Evolutionary conservation across 2,797 vertebrate genomes (phyloP), one percentile per base, ranked within the genome.

Genomic region (Sternarchorhynchus goeldii): DNA sequence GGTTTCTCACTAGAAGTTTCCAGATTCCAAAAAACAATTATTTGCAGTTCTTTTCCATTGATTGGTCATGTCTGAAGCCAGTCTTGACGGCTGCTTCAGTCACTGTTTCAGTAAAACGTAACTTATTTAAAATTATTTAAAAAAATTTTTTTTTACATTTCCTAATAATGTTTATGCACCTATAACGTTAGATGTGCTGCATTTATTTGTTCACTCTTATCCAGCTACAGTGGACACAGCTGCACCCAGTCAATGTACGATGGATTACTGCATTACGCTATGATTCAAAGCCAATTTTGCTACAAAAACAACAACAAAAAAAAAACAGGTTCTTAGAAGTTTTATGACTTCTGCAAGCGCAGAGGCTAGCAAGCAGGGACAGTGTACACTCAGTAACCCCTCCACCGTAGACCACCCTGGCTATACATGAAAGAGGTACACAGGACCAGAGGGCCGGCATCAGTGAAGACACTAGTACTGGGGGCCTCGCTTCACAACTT

Each of bases 281-380:
- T 21, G 21, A 6, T 8, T 66, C 64, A 66, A 34, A 39, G 34
- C 39, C 34, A 39, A 45, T 20, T 3, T 66, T 34, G 39, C 63
- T 36, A 18, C 18, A 65, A 6, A 66, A 10, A 45, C 25, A 25
- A 25, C 25, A 25, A 25, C 25, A 25, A 25, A 65, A 6, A 66
- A 10, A 45, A 66, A 17, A 14, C 18, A 12, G 21, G 20, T 67
- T 67, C n/a, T 67, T 36, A 67, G 65, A 45, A 29, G 65, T 67
- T 67, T 67, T 67, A 67, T 25, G 20, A 50, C 65, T 50, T 50
- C 41, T 50, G 5, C 41, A 68, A 68, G 20, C 66, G 7, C 17
- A 21, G 21, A 39, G 2, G 39, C 29, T 68, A 68, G 41, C 66
- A 53, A 25, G 41, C 12, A 17, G 20, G 39, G 10, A 7, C 5